A percentile compares a stretch with the other conserved stretches of the same genome.
These are phyloP conservation scores for Hydrolagus colliei DNA, from an alignment of 2,797 vertebrate species.

Conservation along the genomic window DNA sequence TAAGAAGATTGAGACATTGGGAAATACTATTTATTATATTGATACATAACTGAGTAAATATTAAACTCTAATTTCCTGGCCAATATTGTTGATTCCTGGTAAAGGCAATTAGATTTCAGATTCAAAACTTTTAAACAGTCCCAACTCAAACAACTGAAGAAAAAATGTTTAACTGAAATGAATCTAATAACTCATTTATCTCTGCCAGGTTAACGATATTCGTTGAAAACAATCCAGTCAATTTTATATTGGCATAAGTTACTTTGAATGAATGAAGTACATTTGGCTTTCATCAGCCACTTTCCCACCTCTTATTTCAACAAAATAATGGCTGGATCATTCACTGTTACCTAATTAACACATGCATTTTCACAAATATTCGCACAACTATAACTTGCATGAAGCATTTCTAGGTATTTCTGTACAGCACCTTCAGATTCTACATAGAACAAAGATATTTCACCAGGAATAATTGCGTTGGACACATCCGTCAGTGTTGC, in stretches of 20 bases:
- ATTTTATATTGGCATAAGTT: not conserved
- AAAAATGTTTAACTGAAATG: not conserved
- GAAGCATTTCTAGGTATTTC: no score
- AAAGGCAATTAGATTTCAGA: not conserved
- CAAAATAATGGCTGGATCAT: not conserved
- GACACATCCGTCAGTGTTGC: constrained; percentile 32
- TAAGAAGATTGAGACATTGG: not conserved
- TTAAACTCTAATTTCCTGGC: not conserved
- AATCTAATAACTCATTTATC: not conserved
- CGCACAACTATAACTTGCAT: no score
- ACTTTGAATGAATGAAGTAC: not conserved
- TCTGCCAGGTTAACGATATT: not conserved
- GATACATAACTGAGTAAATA: not conserved
- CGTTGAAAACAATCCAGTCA: not conserved
- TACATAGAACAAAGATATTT: not conserved
- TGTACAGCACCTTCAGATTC: not conserved
- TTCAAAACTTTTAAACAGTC: not conserved
- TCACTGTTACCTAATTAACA: no score
- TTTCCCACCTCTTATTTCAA: not conserved
- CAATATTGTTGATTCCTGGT: not conserved
- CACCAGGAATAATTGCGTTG: constrained; percentile 30
- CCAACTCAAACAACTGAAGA: not conserved
- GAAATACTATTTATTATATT: not conserved
- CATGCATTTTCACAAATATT: no score
- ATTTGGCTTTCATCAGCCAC: not conserved